Conservation (phyloP, 1,140 invertebrate species). For the Himalopsyche phryganea region DNA sequence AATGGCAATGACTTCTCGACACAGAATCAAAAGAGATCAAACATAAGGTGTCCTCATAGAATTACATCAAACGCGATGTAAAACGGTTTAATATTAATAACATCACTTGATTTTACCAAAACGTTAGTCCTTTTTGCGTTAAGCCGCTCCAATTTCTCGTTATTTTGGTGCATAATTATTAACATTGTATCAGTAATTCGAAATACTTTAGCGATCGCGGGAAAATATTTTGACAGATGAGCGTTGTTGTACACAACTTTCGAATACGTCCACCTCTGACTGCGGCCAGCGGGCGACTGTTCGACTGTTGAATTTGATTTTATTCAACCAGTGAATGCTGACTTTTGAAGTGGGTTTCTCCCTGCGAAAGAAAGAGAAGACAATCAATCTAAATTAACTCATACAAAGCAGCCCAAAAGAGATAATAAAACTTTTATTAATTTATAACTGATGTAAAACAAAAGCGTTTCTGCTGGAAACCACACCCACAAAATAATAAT, state of each 20-base stretch:
- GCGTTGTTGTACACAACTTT: not conserved
- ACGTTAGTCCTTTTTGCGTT: not conserved
- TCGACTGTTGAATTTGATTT: conserved; percentile 6
- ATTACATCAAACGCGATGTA: conserved; percentile 10
- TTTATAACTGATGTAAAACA: no score
- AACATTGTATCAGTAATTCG: no score
- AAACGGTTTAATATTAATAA: not conserved
- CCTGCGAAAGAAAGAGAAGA: conserved; percentile 19
- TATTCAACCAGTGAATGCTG: conserved; percentile 5
- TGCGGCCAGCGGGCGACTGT: conserved; percentile 22
- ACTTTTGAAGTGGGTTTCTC: conserved; percentile 14
- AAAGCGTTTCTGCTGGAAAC: no score
- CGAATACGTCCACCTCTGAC: conserved; percentile 16
- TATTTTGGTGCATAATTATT: not conserved
- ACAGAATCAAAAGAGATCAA: not conserved
- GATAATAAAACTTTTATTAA: no score
- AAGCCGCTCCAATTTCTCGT: not conserved
- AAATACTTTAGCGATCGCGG: no score
- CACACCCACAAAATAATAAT: no score
- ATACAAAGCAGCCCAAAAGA: no score
- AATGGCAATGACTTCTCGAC: conserved; percentile 4
- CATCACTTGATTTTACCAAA: conserved; percentile 1
- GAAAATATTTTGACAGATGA: no score
- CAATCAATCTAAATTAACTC: not conserved
- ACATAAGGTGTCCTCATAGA: conserved; percentile 6